Evolutionary conservation across 2,797 vertebrate genomes (phyloP), one percentile per base, ranked within the genome.

Genomic region (Australoheros facetus): DNA sequence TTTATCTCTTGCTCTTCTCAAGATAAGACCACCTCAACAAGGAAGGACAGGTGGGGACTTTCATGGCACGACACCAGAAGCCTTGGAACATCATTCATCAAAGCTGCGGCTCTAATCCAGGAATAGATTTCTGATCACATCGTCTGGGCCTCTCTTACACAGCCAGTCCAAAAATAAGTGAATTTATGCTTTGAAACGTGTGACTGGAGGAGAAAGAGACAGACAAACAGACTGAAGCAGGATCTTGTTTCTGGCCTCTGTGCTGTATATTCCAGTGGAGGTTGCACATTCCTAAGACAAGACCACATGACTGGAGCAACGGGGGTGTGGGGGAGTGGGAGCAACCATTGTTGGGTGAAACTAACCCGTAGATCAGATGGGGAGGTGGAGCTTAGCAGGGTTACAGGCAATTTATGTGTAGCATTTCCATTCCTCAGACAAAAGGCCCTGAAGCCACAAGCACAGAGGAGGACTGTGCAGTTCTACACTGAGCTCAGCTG

Each of bases 201-300:
- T 28, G 70, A 72, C 66, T 51, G 66, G 78, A 48, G 8, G 66
- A 77, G 58, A 80, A 21, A 69, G 75, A 81, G 69, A 80, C 71
- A 89, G 75, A 87, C 77, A 85, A 79, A 88, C 72, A 83, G 71
- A 77, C 71, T 60, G 79, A 80, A 82, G 69, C 48, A 23, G 75
- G 85, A 81, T 90, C 79, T 87, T 82, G 80, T 88, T 91, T 88
- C 79, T 91, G 87, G 91, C 85, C 59, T 88, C 78, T 74, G 66
- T 74, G 77, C 87, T 88, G 88, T 93, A 91, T 93, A 90, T 92
- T 93, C 88, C 91, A 94, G 90, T 82, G 89, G 86, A 92, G 89
- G 91, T 79, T 93, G 91, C 89, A 93, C 92, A 94, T 94, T 94
- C 92, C 92, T 91, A 55, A 88, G 85, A 92, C 73, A 74, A 88